Evolutionary conservation across 2,113 vertebrate species (phyloP).

Genomic region (Cygnus atratus): DNA sequence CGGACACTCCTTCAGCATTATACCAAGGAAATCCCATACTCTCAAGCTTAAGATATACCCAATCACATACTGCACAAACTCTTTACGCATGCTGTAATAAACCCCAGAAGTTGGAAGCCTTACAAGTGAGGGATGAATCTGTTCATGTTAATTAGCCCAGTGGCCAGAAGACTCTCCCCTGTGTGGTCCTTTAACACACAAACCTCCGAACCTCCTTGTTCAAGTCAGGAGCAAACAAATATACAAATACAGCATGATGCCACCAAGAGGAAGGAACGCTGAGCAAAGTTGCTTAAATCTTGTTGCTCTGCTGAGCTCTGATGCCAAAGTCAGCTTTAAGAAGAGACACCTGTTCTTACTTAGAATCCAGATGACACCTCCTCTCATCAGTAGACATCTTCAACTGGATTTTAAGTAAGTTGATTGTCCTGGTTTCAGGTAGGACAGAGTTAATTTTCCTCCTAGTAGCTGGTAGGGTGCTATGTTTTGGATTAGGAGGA

Average conservation of each 20-base stretch:
- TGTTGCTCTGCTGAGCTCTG: background rate
- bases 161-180: background rate
- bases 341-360: background rate
- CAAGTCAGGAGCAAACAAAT: background rate
- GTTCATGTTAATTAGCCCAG: background rate
- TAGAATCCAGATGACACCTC: background rate
- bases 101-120: background rate
- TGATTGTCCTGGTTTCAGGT: background rate
- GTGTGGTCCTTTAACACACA: background rate
- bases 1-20: background rate
- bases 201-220: background rate
- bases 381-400: background rate
- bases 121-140: background rate
- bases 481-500: no score
- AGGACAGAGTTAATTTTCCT: no score
- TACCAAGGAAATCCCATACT: background rate
- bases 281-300: background rate
- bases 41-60: background rate
- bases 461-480: no score
- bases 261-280: background rate
- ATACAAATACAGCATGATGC: background rate
- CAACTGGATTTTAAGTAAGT: background rate
- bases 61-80: background rate
- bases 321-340: background rate
- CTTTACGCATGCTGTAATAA: background rate